Evolutionary conservation across 1,140 invertebrate genomes (phyloP), one percentile per base, ranked within the genome.

Genomic region (Galleria mellonella): DNA sequence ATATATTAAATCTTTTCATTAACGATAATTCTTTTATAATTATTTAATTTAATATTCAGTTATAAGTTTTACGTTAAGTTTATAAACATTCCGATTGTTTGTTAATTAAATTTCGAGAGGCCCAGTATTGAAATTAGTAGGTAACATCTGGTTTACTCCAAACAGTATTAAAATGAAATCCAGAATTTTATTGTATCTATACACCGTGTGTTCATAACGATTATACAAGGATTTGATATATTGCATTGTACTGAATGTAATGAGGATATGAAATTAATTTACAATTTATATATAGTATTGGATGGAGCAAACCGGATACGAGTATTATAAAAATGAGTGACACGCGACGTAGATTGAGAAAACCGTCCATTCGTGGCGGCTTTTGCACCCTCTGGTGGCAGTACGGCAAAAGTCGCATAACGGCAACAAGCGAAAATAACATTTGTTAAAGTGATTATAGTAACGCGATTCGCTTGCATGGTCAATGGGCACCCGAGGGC

Each of bases 321-420:
- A 59, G 46, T 56, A 61, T 40, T 55, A 60, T 58, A 55, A 62
- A 52, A 54, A 64, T 56, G 68, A 51, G 66, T 61, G 70, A 62
- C 56, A 75, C 60, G 72, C 67, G 69, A 76, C 67, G 70, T 66
- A 72, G 77, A 79, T 74, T 67, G 72, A 78, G 71, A 72, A 72
- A 82, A 82, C 81, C 81, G 81, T 84, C 81, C 81, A 84, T 55
- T 71, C 70, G 77, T 76, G 81, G 74, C 77, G 81, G 81, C 72
- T 78, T 75, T 76, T 72, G 79, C 75, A 67, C 75, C 79, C 73
- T 77, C 72, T 62, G 65, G 76, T 73, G 60, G 65, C 63, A 52
- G 57, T 55, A 65, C 51, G 58, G 63, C 70, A 68, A 61, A 69
- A 74, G 68, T 77, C 68, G 69, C 66, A 60, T 43, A 58, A 54